These are phyloP conservation scores for Thereuonema tuberculata DNA, from an alignment of 1,140 invertebrate genomes.

Conservation along the genomic window DNA sequence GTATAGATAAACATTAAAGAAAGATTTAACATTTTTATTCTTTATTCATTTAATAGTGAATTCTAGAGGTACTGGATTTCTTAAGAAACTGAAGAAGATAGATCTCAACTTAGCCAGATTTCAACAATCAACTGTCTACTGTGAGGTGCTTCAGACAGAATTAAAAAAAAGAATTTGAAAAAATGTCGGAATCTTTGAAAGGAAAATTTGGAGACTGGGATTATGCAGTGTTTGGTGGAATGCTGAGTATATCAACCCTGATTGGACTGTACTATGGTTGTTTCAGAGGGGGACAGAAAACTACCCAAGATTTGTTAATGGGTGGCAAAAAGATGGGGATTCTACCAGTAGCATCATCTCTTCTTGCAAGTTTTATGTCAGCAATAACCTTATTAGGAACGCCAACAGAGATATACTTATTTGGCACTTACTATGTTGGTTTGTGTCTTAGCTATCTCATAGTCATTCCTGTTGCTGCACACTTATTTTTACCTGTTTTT, in stretches of 20 bases:
- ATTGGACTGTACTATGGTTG: slow-evolving; percentile 72
- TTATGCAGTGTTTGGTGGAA: slow-evolving; percentile 47
- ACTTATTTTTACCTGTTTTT: slow-evolving; percentile 77
- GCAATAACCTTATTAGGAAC: slow-evolving; percentile 81
- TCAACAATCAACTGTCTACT: too few species aligned
- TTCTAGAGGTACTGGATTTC: too few species aligned
- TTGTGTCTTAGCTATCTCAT: slow-evolving; percentile 58
- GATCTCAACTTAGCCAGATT: too few species aligned
- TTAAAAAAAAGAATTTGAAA: too few species aligned
- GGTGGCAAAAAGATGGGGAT: slow-evolving; percentile 63
- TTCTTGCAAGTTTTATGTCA: slow-evolving; percentile 91
- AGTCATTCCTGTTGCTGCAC: slow-evolving; percentile 62
- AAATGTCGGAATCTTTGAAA: too few species aligned
- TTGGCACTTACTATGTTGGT: slow-evolving; percentile 67
- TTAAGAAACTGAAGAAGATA: too few species aligned
- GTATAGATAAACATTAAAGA: too few species aligned
- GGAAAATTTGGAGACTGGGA: too few species aligned
- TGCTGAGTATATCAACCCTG: slow-evolving; percentile 45
- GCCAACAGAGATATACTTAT: slow-evolving; percentile 67
- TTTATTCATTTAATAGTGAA: too few species aligned
- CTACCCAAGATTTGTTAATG: slow-evolving; percentile 66
- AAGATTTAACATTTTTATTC: too few species aligned
- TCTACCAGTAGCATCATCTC: slow-evolving; percentile 64
- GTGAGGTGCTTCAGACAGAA: too few species aligned
- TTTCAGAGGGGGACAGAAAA: slow-evolving; percentile 72